Evolutionary conservation across 2,113 vertebrate species (phyloP), one percentile per base, ranked within the genome.

Genomic region (Zosterops japonicus): DNA sequence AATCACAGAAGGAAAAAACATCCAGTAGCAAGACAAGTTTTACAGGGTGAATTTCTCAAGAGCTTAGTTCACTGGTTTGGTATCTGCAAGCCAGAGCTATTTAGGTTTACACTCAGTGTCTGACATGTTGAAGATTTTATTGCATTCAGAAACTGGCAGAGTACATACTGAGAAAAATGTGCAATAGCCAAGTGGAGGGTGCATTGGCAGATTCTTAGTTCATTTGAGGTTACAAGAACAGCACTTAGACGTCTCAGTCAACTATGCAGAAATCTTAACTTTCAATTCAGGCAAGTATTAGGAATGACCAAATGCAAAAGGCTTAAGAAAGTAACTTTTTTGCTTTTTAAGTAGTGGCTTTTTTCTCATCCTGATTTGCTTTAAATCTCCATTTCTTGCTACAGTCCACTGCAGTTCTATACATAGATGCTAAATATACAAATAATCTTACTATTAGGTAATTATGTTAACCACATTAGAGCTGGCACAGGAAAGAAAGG

Each of bases 61-160:
- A 90, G 83, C 65, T 96, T 79, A 91, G 91, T 93, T 94, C 89
- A 77, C 71, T 83, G 60, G 52, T 83, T 90, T 89, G 88, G 64
- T 95, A 95, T 94, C 78, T 94, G 67, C 71, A 94, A 95, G 87
- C 78, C 84, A 86, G 47, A 90, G 60, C 61, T 74, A 93, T 93
- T 94, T 88, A 90, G 87, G 87, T 88, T 95, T 94, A 94, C 36
- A 77, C 41, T 86, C 83, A 47, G 28, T 60, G 82, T 85, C 74
- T 88, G 74, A 91, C 89, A 94, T 56, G 78, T 86, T 93, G 76
- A 94, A 95, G 94, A 92, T 95, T 94, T 96, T 96, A 94, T 83
- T 96, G 93, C 85, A 64, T 67, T 94, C 56, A 95, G 79, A 89
- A 95, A 63, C 81, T 91, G 75, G 81, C 91, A 94, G 65, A 92